phyloP scores from a whole-genome alignment of 2,888 invertebrate genomes.

The Molorchus minor region DNA sequence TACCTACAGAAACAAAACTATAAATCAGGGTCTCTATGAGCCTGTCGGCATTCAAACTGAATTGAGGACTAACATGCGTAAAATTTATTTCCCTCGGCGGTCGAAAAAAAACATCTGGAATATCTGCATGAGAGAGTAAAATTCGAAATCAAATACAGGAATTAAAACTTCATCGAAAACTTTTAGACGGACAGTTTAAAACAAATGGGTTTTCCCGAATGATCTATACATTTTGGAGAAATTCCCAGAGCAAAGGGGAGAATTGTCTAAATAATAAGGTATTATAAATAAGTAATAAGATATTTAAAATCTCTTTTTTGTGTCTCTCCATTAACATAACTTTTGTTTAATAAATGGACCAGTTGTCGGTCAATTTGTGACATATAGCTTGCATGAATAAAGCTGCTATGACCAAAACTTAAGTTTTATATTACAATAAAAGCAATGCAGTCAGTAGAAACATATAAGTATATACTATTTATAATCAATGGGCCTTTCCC shows the following conservation, averaged over 20 bases:
- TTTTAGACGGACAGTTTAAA: slow-evolving; percentile 15
- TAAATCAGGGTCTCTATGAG: slow-evolving; percentile 15
- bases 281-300: slow-evolving; percentile 8
- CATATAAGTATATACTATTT: too few relatives aligned
- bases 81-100: slow-evolving; percentile 12
- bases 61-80: slow-evolving; percentile 21
- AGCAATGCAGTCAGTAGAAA: too few relatives aligned
- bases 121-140: slow-evolving; percentile 20
- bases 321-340: too few relatives aligned
- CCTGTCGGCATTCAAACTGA: background rate
- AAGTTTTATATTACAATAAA: too few relatives aligned
- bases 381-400: too few relatives aligned
- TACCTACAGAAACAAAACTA: slow-evolving; percentile 9
- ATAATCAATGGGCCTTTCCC: too few relatives aligned
- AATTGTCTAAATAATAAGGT: slow-evolving; percentile 11
- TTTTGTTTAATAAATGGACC: too few relatives aligned
- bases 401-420: too few relatives aligned
- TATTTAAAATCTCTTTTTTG: too few relatives aligned
- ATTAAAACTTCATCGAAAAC: slow-evolving; percentile 21
- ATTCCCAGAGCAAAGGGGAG: background rate
- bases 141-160: slow-evolving; percentile 7
- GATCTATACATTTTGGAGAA: slow-evolving; percentile 13
- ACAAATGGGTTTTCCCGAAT: slow-evolving; percentile 15
- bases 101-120: slow-evolving; percentile 7
- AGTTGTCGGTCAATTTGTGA: too few relatives aligned